Evolutionary conservation across 2,797 vertebrate genomes (phyloP).

Genomic region (Schizopygopsis malacanthus): DNA sequence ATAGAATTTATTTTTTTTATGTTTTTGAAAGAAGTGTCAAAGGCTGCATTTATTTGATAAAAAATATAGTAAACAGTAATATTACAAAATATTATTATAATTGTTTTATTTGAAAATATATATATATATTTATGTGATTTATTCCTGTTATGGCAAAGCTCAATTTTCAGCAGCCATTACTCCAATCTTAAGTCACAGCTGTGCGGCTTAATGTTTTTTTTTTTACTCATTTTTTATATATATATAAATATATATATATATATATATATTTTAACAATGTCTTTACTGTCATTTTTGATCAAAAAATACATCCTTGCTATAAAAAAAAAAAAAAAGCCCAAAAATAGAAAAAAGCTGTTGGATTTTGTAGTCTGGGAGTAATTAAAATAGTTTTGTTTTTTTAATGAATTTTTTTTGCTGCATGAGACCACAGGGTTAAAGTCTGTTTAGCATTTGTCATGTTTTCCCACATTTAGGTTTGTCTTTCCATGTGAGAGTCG

Average conservation of each 20-base stretch:
- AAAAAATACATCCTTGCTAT: neutral
- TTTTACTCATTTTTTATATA: neutral
- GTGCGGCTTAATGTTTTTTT: neutral
- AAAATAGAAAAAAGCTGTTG: neutral
- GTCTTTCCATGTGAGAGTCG: neutral
- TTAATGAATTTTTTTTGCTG: neutral
- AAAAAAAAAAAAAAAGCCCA: neutral
- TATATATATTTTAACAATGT: neutral
- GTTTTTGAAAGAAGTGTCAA: neutral
- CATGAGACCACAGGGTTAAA: neutral
- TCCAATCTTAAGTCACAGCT: neutral
- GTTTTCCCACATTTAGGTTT: constrained; percentile 20
- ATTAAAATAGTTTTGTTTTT: neutral
- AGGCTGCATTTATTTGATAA: neutral
- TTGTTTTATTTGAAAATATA: neutral
- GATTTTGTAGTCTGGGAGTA: neutral
- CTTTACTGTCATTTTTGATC: neutral
- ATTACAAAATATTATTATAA: neutral
- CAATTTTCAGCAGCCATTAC: neutral
- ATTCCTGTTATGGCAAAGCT: neutral
- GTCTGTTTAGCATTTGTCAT: constrained; percentile 33
- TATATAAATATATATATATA: too few species aligned
- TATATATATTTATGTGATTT: neutral
- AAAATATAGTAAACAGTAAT: neutral
- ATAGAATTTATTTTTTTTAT: neutral